Conservation (phyloP, 2,888 invertebrate genomes). For the Acrobeloides nanus region DNA sequence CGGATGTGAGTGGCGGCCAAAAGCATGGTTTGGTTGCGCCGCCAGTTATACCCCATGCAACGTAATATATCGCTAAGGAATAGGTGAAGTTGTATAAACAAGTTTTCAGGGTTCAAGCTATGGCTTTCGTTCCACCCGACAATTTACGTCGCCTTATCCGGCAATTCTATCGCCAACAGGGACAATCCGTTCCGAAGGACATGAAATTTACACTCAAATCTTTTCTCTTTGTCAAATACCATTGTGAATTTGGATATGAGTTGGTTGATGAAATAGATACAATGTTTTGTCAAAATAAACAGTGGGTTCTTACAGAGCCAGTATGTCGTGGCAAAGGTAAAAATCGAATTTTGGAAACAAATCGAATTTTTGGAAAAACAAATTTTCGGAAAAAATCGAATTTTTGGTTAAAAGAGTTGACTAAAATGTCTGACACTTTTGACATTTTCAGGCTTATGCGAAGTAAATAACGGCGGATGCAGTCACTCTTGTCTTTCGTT, state of each 20-base stretch:
- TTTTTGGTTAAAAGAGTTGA: no score
- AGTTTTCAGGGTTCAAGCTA: constrained; percentile 48
- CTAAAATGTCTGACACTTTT: no score
- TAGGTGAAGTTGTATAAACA: no score
- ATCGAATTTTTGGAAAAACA: no score
- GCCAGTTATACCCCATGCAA: constrained; percentile 48
- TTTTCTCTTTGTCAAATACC: constrained; percentile 52
- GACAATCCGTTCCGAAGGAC: constrained; percentile 39
- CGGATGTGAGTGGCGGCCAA: constrained; percentile 26
- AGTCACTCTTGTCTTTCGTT: constrained; percentile 46
- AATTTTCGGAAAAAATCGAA: no score
- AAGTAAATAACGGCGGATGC: constrained; percentile 48
- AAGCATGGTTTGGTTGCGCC: constrained; percentile 38
- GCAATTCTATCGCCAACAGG: constrained; percentile 50
- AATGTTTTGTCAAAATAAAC: constrained; percentile 46
- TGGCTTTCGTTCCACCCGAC: constrained; percentile 53
- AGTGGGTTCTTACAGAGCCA: constrained; percentile 48
- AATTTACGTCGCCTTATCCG: constrained; percentile 46
- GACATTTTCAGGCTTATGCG: no score
- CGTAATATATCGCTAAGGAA: no score
- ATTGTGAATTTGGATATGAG: constrained; percentile 51
- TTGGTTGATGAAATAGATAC: constrained; percentile 51
- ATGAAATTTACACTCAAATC: constrained; percentile 29
- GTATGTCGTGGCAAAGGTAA: constrained; percentile 44
- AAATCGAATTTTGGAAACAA: no score